phyloP scores from a whole-genome alignment of 2,797 vertebrate genomes.

The Danio choprae region DNA sequence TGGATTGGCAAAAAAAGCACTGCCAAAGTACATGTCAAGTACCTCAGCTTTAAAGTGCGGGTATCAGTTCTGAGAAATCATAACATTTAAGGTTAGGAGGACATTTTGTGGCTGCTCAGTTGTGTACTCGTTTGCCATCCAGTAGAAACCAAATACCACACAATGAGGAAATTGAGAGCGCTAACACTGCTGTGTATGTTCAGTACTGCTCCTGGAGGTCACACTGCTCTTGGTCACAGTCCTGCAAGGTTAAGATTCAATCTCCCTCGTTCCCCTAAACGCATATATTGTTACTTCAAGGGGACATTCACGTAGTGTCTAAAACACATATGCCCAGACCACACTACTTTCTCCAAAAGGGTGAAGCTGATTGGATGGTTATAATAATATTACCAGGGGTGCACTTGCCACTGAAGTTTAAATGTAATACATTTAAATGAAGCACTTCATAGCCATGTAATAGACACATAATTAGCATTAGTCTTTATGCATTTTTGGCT shows the following conservation, averaged over 20 bases:
- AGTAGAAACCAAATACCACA: neutral
- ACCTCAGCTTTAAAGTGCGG: slow-evolving; percentile 28
- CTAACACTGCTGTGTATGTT: neutral
- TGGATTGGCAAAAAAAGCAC: slow-evolving; percentile 64
- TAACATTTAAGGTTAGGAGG: neutral
- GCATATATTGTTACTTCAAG: too few relatives aligned
- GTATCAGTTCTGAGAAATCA: neutral
- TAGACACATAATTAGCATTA: too few relatives aligned
- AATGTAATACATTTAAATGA: too few relatives aligned
- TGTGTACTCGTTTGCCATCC: neutral
- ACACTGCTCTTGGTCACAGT: too few relatives aligned
- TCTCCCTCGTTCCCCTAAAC: neutral
- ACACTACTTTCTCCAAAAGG: too few relatives aligned
- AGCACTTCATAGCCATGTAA: too few relatives aligned
- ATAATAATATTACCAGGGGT: too few relatives aligned
- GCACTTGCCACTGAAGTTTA: too few relatives aligned
- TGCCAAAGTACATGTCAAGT: slow-evolving; percentile 63
- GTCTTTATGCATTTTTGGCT: too few relatives aligned
- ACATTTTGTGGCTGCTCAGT: neutral
- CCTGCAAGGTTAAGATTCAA: neutral
- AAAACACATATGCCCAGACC: too few relatives aligned
- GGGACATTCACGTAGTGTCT: too few relatives aligned
- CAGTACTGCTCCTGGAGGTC: neutral
- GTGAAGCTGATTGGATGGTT: too few relatives aligned
- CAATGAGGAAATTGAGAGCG: neutral